Evolutionary conservation across 2,888 invertebrate species (phyloP).

Genomic region (Drosophila kuntzei): DNA sequence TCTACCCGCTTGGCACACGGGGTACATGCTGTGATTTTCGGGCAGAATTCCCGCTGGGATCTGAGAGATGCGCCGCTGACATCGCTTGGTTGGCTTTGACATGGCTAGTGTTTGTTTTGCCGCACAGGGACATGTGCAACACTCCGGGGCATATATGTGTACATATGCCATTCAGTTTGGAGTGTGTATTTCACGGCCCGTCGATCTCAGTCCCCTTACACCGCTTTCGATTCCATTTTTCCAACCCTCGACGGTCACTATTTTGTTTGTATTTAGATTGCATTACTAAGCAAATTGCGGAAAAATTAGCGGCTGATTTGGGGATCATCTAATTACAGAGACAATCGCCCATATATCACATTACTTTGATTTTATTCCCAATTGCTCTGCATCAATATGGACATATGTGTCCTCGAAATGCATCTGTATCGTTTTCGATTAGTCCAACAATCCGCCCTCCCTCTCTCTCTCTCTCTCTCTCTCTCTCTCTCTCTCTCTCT

Average conservation of each 20-base stretch:
- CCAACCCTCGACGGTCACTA: slow-evolving; percentile 53
- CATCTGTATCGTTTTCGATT: slow-evolving; percentile 70
- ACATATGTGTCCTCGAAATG: slow-evolving; percentile 64
- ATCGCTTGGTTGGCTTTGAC: slow-evolving; percentile 71
- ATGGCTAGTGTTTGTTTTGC: slow-evolving; percentile 75
- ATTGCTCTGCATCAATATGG: slow-evolving; percentile 28
- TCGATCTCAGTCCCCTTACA: slow-evolving; percentile 51
- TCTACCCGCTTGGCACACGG: slow-evolving; percentile 1
- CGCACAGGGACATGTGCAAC: slow-evolving; percentile 82
- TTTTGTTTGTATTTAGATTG: slow-evolving; percentile 84
- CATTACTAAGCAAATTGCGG: slow-evolving; percentile 86
- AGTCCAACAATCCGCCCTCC: slow-evolving; percentile 3
- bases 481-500: not conserved
- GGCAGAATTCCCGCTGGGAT: slow-evolving; percentile 83
- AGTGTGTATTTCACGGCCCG: slow-evolving; percentile 79
- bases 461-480: not conserved
- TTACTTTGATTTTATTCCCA: slow-evolving; percentile 58
- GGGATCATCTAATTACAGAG: slow-evolving; percentile 85
- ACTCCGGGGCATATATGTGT: slow-evolving; percentile 79
- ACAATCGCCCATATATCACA: slow-evolving; percentile 68
- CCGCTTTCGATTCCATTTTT: not conserved
- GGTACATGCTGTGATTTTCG: slow-evolving; percentile 79
- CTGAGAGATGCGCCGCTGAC: slow-evolving; percentile 73
- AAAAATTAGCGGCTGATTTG: slow-evolving; percentile 86
- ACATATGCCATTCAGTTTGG: slow-evolving; percentile 73